Percentiles rank a stretch among this genome's conserved stretches.
Conservation (phyloP, 2,797 vertebrate species). For the Fratercula arctica region DNA sequence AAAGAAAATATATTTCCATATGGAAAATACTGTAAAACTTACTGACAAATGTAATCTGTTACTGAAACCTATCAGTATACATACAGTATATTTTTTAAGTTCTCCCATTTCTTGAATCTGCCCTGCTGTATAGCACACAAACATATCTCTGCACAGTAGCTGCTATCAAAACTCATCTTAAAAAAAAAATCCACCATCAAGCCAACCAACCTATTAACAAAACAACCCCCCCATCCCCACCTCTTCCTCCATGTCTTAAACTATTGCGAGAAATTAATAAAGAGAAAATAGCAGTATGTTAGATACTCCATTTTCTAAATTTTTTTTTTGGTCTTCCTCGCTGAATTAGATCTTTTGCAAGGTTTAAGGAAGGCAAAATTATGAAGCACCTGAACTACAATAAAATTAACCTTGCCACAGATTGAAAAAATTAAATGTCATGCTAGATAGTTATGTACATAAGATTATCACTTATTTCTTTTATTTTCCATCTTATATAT, state of each 20-base stretch:
- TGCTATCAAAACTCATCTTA: not conserved
- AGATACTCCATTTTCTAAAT: not conserved
- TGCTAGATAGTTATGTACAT: not conserved
- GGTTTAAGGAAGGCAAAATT: not conserved
- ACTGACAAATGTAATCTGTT: not conserved
- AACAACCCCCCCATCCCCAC: not conserved
- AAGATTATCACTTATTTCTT: not conserved
- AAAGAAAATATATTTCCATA: not conserved
- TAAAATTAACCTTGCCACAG: not conserved
- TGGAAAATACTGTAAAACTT: not conserved
- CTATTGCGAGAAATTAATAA: not conserved
- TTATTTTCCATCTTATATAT: not conserved
- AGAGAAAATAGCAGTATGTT: not conserved
- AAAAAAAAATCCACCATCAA: not conserved
- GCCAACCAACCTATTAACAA: not conserved
- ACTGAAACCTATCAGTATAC: not conserved
- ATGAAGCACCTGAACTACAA: not conserved
- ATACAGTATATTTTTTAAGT: not conserved
- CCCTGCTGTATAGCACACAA: not conserved
- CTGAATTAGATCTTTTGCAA: not conserved
- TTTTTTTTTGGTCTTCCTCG: not conserved
- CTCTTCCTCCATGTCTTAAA: not conserved
- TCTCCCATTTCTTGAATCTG: not conserved
- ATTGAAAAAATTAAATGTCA: not conserved
- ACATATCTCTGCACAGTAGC: rapidly evolving